Evolutionary conservation across 30 jellyfish, hydroid and myxozoan species (phyloP).

Genomic region (Chironex yamaguchii): DNA sequence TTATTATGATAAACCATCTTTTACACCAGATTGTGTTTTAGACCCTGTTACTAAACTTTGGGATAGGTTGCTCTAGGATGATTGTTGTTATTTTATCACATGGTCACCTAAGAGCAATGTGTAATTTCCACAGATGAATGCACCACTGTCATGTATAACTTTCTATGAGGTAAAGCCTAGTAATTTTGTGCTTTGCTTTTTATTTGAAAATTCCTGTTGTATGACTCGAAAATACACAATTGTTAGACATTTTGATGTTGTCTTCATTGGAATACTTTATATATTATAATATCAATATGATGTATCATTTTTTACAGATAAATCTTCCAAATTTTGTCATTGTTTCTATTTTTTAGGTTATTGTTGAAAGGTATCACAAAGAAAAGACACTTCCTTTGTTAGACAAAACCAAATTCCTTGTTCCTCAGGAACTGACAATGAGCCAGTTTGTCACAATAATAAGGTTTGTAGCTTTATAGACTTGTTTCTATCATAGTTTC

Average conservation of each 20-base stretch:
- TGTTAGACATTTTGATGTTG: too few species aligned
- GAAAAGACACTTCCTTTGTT: constrained; percentile 94
- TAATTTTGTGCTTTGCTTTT: too few species aligned
- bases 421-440: constrained; percentile 98
- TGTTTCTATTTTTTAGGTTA: constrained; percentile 66
- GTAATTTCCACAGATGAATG: too few species aligned
- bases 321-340: background rate
- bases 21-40: too few species aligned
- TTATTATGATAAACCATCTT: too few species aligned
- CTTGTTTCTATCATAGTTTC: background rate
- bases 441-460: constrained; percentile 98
- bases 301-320: background rate
- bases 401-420: constrained; percentile 94
- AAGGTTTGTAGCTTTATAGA: constrained; percentile 57
- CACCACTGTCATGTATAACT: too few species aligned
- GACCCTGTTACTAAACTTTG: too few species aligned
- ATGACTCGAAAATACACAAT: background rate
- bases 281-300: background rate
- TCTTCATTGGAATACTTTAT: background rate
- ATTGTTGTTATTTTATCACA: too few species aligned
- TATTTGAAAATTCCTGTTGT: too few species aligned
- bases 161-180: too few species aligned
- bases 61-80: too few species aligned
- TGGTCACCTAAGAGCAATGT: too few species aligned
- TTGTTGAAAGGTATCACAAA: constrained; percentile 96